Evolutionary conservation across 2,797 vertebrate genomes (phyloP), one percentile per base, ranked within the genome.

Genomic region (Epinephelus coioides): DNA sequence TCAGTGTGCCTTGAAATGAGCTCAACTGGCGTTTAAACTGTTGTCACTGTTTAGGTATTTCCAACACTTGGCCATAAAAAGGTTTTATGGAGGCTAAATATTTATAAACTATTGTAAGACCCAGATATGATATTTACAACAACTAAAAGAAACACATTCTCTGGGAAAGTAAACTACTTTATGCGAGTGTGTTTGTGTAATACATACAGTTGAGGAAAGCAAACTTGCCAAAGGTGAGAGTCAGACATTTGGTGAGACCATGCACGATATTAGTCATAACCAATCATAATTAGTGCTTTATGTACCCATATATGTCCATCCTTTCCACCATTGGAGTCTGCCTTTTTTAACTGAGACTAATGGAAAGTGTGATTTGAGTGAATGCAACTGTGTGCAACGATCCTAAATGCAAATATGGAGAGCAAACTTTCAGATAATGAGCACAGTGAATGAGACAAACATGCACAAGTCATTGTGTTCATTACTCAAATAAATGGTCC

Each of bases 241-340:
- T 1, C 66, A 60, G 47, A 67, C 56, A 74, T 54, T 71, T 82
- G 46, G 73, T 15, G 34, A 76, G 56, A 68, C 66, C 23, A 23
- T 65, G 43, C 6, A 50, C 46, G 2, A 69, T n/a, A 63, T 76
- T 25, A 55, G 43, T 60, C 66, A 64, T 75, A 27, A 38, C 66
- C 23, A 9, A 11, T 51, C 18, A 55, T 27, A 30, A 34, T 61
- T 27, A 51, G 49, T 38, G 23, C 34, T 53, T 73, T 50, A 38
- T 68, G 23, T 47, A 27, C 15, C 30, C 9, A 50, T 2, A 55
- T 40, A 46, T n/a, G 55, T 54, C 17, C 23, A 40, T 55, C 47
- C 27, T 19, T 5, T 61, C 17, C 15, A 23, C n/a, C 7, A 6
- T 49, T 27, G 27, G 17, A 14, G 9, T 63, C 44, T 40, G 19